Evolutionary conservation across 2,888 invertebrate species (phyloP), one percentile per base, ranked within the genome.

Genomic region (Pelosia muscerda): DNA sequence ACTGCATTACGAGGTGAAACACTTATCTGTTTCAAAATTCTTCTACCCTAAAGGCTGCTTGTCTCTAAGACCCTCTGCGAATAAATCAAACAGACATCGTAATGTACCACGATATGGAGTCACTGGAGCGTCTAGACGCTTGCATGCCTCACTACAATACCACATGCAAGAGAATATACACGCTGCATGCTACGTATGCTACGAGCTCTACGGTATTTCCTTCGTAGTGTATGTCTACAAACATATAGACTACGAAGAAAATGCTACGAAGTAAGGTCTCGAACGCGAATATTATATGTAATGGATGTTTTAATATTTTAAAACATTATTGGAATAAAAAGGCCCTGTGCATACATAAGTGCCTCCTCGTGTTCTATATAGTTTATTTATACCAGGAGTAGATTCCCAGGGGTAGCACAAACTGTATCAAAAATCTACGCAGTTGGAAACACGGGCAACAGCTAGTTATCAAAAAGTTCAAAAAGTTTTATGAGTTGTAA

Each of bases 161-260:
- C 25, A 31, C 31, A 55, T 13, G 62, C 57, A 60, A 60, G 55
- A 68, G 56, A 19, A 42, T 59, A 74, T 66, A 72, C 66, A 49
- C 66, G 62, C 5, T n/a, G 67, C 72, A 9, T n/a, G 67, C 72
- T 78, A 77, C 73, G 68, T 57, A 69, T 56, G 77, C 78, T 75
- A 78, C 75, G 73, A 60, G 38, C 54, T 68, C 49, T 49, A 49
- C 49, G n/a, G 49, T n/a, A 49, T 49, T 49, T n/a, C 49, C 49
- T 49, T 49, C 49, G n/a, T 49, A 49, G 49, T n/a, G 19, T 42
- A 42, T 42, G 78, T 73, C 75, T 70, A 68, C 58, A n/a, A n/a
- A n/a, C n/a, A 59, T 57, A 65, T 68, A 53, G 5, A 53, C 58
- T 68, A 75, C 63, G 26, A 57, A 54, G 53, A 1, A 31, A 22